phyloP scores from a whole-genome alignment of 2,888 invertebrate species.

The Oligia latruncula region DNA sequence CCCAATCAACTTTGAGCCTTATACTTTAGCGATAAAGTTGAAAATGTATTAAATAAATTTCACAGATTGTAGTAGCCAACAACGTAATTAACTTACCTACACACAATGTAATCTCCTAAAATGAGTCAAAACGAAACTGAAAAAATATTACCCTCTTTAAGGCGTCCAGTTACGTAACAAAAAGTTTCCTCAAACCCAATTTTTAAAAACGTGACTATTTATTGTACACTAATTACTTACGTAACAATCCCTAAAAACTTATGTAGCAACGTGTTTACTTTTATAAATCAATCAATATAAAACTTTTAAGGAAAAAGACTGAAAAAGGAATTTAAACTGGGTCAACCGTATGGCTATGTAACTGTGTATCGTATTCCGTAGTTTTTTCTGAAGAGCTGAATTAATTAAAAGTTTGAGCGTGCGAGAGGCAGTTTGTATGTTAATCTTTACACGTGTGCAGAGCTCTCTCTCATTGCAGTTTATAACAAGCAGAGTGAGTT shows the following conservation, averaged over 20 bases:
- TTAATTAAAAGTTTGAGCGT: constrained; percentile 56
- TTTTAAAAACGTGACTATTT: constrained; percentile 7
- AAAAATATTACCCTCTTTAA: background rate
- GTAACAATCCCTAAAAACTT: constrained; percentile 5
- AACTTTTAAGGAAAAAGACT: constrained; percentile 30
- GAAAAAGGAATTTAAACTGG: constrained; percentile 29
- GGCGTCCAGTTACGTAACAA: background rate
- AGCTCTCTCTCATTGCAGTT: background rate
- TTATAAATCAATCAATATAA: constrained; percentile 35
- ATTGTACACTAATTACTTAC: constrained; percentile 1
- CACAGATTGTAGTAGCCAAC: background rate
- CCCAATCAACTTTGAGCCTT: no score
- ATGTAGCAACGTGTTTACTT: constrained; percentile 10
- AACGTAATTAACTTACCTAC: background rate
- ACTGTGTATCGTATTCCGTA: constrained; percentile 9
- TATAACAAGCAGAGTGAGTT: background rate
- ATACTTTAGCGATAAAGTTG: no score
- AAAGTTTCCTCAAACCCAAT: background rate
- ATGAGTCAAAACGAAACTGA: background rate
- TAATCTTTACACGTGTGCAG: constrained; percentile 20
- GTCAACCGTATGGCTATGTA: constrained; percentile 21
- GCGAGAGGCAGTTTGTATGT: constrained; percentile 28
- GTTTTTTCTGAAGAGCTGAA: constrained; percentile 36
- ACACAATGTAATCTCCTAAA: background rate
- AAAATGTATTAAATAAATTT: no score